These are phyloP conservation scores for Calonectris borealis DNA, from an alignment of 2,113 vertebrate genomes.

Conservation along the genomic window DNA sequence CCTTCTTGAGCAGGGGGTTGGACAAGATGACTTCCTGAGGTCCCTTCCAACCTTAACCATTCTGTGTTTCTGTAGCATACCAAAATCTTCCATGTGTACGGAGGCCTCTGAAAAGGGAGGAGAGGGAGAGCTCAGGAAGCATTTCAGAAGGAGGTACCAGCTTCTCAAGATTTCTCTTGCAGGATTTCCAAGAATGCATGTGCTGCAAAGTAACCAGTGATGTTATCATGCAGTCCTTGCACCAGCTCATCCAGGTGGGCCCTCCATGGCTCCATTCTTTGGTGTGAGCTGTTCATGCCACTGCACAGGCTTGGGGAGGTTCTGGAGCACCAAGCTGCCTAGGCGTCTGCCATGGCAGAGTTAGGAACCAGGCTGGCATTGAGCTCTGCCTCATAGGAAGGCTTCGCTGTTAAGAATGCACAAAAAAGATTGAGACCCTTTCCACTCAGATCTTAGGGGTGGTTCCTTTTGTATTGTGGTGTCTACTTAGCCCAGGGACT, in stretches of 20 bases:
- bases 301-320: not conserved
- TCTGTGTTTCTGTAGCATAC: not conserved
- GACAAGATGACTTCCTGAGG: not conserved
- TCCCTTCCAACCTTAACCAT: not conserved
- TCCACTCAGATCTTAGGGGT: not conserved
- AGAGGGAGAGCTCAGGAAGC: not conserved
- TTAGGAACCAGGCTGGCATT: not conserved
- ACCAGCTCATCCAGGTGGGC: not conserved
- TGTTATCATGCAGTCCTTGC: not conserved
- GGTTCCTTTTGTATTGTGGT: not conserved
- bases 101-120: not conserved
- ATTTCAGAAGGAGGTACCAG: not conserved
- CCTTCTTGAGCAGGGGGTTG: not conserved
- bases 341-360: not conserved
- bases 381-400: not conserved
- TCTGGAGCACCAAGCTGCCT: not conserved
- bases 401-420: not conserved
- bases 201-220: not conserved
- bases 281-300: not conserved
- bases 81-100: not conserved
- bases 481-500: not conserved
- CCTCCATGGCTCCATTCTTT: not conserved
- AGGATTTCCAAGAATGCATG: too few species aligned
- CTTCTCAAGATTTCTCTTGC: not conserved
- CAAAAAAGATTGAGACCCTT: not conserved